A percentile compares a stretch with the other conserved stretches of the same genome.
phyloP scores from a whole-genome alignment of 2,113 vertebrate genomes.

The Calypte anna region DNA sequence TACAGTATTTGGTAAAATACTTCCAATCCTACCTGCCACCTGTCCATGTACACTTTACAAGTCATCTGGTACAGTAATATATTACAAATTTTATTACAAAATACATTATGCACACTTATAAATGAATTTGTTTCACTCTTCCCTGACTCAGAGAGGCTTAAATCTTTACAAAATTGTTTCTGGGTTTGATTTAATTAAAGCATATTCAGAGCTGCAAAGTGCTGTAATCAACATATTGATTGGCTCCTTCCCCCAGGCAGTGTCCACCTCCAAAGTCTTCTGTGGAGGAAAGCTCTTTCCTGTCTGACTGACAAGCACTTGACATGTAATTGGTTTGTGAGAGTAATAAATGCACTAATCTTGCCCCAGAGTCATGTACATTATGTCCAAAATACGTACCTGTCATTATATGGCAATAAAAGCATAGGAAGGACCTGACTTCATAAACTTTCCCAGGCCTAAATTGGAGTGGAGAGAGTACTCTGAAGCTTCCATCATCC shows the following conservation, averaged over 20 bases:
- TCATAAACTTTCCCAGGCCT: constrained; percentile 26
- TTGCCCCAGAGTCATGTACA: constrained; percentile 21
- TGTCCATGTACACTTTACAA: background rate
- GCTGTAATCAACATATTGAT: background rate
- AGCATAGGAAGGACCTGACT: background rate
- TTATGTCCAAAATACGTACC: background rate
- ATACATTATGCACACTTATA: background rate
- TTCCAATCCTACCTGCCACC: background rate
- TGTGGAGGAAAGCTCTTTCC: background rate
- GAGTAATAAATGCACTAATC: constrained; percentile 11
- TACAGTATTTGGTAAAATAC: background rate
- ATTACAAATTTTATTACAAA: background rate
- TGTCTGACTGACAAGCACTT: background rate
- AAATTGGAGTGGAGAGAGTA: constrained; percentile 1
- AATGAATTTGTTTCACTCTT: background rate
- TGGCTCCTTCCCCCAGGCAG: background rate
- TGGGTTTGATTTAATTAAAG: background rate
- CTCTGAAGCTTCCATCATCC: background rate
- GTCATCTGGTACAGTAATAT: background rate
- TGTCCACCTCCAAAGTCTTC: background rate
- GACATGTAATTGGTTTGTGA: background rate
- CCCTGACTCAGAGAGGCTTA: background rate
- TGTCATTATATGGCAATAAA: constrained; percentile 26
- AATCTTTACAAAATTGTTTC: background rate
- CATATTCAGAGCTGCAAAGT: background rate